These are phyloP conservation scores for Bambusicola thoracicus DNA, from an alignment of 2,113 vertebrate species.

Conservation along the genomic window DNA sequence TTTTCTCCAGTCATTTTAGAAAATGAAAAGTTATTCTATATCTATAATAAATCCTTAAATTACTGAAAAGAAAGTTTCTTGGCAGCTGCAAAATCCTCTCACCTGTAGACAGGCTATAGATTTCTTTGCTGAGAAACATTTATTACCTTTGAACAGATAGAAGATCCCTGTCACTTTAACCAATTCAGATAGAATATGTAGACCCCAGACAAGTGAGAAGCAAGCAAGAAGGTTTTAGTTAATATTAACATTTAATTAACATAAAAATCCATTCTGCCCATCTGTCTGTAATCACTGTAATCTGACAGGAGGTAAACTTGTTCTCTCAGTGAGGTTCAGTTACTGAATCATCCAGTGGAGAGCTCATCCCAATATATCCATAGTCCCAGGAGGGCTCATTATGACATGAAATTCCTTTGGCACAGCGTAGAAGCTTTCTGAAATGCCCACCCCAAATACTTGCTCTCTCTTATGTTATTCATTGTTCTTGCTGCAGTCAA, in stretches of 20 bases:
- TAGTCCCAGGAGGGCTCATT: conserved; percentile 9
- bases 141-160: neutral
- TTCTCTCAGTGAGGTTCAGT: neutral
- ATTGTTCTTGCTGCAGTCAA: neutral
- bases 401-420: neutral
- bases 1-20: neutral
- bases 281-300: neutral
- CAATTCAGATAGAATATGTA: neutral
- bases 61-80: neutral
- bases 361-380: neutral
- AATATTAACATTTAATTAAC: neutral
- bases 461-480: neutral
- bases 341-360: neutral
- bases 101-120: neutral
- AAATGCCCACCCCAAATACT: neutral
- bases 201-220: neutral
- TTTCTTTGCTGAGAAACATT: neutral
- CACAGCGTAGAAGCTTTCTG: neutral
- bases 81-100: neutral
- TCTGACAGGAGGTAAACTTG: neutral
- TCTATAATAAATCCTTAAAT: neutral
- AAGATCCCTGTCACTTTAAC: neutral
- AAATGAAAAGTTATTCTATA: neutral
- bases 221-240: neutral
- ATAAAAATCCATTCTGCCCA: neutral